A percentile compares a stretch with the other conserved stretches of the same genome.
These are phyloP conservation scores for Troilus luridus DNA, from an alignment of 2,888 invertebrate genomes.

Conservation along the genomic window DNA sequence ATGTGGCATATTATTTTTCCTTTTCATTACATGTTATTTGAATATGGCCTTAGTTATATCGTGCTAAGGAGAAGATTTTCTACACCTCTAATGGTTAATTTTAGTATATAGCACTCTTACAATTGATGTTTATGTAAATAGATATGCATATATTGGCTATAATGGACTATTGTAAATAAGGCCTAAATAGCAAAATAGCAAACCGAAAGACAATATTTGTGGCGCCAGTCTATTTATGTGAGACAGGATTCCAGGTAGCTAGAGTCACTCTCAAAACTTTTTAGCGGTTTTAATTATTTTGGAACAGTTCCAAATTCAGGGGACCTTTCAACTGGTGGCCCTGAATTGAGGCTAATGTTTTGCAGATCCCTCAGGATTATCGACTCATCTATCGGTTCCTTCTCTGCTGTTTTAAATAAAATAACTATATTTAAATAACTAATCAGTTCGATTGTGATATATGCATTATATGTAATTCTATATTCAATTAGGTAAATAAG, in stretches of 20 bases:
- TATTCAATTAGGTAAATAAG: too few relatives aligned
- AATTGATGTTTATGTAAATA: background rate
- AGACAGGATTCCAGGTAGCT: slow-evolving; percentile 16
- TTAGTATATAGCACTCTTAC: too few relatives aligned
- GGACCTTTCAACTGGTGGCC: slow-evolving; percentile 26
- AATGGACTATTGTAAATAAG: background rate
- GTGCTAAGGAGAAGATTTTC: too few relatives aligned
- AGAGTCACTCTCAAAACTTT: slow-evolving; percentile 2
- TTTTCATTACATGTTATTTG: too few relatives aligned
- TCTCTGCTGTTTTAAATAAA: background rate
- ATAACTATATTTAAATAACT: too few relatives aligned
- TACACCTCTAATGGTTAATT: too few relatives aligned
- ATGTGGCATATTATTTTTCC: too few relatives aligned
- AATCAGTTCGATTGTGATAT: too few relatives aligned
- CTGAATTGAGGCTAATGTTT: background rate
- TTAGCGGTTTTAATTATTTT: slow-evolving; percentile 49
- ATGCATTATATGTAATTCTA: too few relatives aligned
- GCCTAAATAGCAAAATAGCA: background rate
- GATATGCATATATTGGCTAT: background rate
- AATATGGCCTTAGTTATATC: too few relatives aligned
- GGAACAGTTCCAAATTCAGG: slow-evolving; percentile 18
- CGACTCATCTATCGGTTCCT: background rate
- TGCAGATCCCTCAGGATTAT: background rate
- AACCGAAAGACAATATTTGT: slow-evolving; percentile 9
- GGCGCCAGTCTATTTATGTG: slow-evolving; percentile 20